Evolutionary conservation across 2,113 vertebrate species (phyloP).

Genomic region (Oryzias curvinotus): DNA sequence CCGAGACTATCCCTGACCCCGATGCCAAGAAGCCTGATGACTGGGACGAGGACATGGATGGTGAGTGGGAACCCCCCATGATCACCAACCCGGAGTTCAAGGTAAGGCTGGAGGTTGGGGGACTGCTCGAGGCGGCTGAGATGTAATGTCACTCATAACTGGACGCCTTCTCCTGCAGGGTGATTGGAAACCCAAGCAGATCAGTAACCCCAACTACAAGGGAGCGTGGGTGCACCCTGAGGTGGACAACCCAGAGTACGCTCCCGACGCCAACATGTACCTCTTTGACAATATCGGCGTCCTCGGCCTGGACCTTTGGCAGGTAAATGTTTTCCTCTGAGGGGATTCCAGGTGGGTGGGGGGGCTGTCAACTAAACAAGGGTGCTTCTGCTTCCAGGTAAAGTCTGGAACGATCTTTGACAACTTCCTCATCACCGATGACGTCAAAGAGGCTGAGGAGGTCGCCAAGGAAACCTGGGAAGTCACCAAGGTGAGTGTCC

Average conservation of each 20-base stretch:
- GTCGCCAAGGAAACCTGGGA: constrained; percentile 82
- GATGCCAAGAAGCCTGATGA: constrained; percentile 79
- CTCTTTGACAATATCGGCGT: constrained; percentile 79
- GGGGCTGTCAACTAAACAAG: too few species aligned
- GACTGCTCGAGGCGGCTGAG: neutral
- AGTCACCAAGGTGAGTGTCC: constrained; percentile 71
- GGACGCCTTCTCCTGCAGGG: constrained; percentile 59
- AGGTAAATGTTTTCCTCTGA: constrained; percentile 59
- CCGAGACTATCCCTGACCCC: constrained; percentile 78
- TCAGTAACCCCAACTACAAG: constrained; percentile 78
- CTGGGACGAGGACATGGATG: constrained; percentile 78
- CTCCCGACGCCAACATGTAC: constrained; percentile 65
- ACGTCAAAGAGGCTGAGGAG: constrained; percentile 78
- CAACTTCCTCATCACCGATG: constrained; percentile 81
- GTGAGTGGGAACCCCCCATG: constrained; percentile 77
- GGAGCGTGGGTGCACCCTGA: constrained; percentile 82
- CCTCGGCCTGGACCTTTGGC: constrained; percentile 85
- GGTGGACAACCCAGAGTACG: constrained; percentile 76
- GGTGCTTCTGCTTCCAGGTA: constrained; percentile 65
- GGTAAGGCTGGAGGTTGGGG: constrained; percentile 51
- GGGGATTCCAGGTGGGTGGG: too few species aligned
- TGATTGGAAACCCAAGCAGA: constrained; percentile 80
- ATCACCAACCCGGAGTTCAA: constrained; percentile 80
- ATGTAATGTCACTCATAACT: neutral
- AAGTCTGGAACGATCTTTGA: constrained; percentile 86